These are phyloP conservation scores for Trissoscelio sp. DNA, from an alignment of 2,888 invertebrate genomes.

Conservation along the genomic window DNA sequence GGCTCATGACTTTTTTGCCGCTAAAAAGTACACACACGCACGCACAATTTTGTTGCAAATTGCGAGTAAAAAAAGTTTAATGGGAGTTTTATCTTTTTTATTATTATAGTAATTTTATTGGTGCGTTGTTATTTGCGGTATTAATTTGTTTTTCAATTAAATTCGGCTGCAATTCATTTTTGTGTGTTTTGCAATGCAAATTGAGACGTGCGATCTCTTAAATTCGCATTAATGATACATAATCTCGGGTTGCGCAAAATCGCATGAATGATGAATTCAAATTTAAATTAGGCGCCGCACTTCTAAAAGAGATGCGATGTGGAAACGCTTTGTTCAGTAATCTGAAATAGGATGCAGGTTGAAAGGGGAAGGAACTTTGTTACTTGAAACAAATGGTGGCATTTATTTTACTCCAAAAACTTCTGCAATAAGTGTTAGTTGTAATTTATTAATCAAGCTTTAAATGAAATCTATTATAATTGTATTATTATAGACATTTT, in stretches of 20 bases:
- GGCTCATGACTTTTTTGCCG: neutral
- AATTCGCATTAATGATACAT: conserved; percentile 13
- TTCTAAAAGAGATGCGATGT: neutral
- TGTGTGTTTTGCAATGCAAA: conserved; percentile 1
- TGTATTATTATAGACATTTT: no score
- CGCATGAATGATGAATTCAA: conserved; percentile 15
- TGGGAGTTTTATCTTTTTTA: no score
- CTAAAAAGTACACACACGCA: no score
- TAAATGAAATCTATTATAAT: no score
- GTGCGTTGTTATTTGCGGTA: no score
- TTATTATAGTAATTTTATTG: no score
- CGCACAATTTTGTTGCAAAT: neutral
- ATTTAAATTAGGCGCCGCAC: conserved; percentile 17
- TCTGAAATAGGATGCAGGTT: neutral
- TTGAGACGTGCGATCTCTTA: conserved; percentile 10
- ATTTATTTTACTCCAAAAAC: no score
- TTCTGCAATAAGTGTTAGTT: no score
- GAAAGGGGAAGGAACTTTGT: neutral
- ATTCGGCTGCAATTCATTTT: no score
- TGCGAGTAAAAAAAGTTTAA: no score
- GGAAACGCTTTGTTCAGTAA: conserved; percentile 15
- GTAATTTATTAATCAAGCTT: no score
- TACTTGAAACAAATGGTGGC: no score
- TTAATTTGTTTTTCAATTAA: neutral
- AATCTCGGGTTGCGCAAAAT: conserved; percentile 16